Conservation (phyloP, 2,888 invertebrate species). For the Pollenia angustigena region DNA sequence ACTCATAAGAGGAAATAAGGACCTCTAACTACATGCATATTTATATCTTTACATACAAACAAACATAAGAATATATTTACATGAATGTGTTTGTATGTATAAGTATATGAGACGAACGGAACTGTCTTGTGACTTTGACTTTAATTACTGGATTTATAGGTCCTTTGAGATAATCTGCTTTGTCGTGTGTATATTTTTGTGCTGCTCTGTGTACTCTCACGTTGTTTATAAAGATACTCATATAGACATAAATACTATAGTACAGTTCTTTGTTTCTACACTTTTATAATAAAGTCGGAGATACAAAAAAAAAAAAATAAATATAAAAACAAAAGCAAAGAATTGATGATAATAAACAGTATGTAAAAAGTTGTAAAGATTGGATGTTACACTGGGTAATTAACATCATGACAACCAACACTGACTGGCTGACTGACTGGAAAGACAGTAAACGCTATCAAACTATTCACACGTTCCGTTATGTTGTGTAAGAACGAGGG, state of each 20-base stretch:
- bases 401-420: constrained; percentile 77
- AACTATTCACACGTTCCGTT: constrained; percentile 60
- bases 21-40: background rate
- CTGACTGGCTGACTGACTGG: constrained; percentile 44
- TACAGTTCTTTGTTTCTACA: constrained; percentile 77
- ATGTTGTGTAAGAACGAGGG: constrained; percentile 22
- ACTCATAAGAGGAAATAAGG: constrained; percentile 66
- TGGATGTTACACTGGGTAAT: constrained; percentile 81
- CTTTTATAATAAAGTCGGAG: constrained; percentile 36
- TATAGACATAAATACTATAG: constrained; percentile 32
- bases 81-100: constrained; percentile 3
- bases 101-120: constrained; percentile 25
- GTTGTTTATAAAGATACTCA: constrained; percentile 48
- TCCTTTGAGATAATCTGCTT: constrained; percentile 83
- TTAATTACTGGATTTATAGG: constrained; percentile 84
- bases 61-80: background rate
- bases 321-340: constrained; percentile 56
- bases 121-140: constrained; percentile 84
- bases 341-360: constrained; percentile 61
- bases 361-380: constrained; percentile 74
- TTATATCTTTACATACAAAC: background rate
- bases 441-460: constrained; percentile 55
- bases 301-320: constrained; percentile 31
- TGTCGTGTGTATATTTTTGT: constrained; percentile 70
- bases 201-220: constrained; percentile 27